A percentile compares a stretch with the other conserved stretches of the same genome.
phyloP scores from a whole-genome alignment of 2,113 vertebrate species.

The Chaetops frenatus region DNA sequence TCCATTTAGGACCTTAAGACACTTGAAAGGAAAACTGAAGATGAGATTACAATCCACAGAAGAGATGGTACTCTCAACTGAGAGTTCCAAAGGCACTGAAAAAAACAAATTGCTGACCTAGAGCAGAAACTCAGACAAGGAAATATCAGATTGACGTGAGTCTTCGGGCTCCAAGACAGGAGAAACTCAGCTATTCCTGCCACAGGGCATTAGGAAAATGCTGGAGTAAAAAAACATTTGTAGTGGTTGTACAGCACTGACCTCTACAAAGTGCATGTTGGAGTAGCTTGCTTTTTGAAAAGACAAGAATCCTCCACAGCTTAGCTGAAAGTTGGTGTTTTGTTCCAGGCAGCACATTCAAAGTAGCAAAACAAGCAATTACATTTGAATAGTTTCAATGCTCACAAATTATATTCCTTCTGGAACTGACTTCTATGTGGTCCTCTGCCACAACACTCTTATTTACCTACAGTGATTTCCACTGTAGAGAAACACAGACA shows the following conservation, averaged over 20 bases:
- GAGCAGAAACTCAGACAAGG: not conserved
- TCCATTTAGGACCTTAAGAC: not conserved
- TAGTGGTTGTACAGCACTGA: not conserved
- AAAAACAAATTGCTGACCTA: conserved; percentile 5
- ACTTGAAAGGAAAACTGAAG: conserved; percentile 3
- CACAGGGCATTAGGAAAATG: not conserved
- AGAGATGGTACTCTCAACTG: not conserved
- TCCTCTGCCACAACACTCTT: not conserved
- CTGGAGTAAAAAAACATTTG: not conserved
- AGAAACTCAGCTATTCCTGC: not conserved
- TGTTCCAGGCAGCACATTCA: not conserved
- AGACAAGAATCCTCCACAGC: not conserved
- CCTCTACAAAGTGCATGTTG: not conserved
- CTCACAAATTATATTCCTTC: not conserved
- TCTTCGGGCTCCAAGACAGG: not conserved
- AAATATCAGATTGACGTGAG: not conserved
- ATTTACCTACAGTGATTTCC: not conserved
- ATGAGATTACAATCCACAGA: not conserved
- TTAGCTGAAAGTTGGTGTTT: not conserved
- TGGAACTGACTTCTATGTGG: not conserved
- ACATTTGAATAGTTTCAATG: not conserved
- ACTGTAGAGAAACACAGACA: not conserved
- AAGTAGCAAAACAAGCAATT: not conserved
- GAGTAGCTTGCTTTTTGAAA: not conserved
- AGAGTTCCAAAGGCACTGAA: not conserved